Percentiles rank a stretch among this genome's conserved stretches.
Conservation (phyloP, 2,888 invertebrate genomes). For the Lasioglossum pauxillum region DNA sequence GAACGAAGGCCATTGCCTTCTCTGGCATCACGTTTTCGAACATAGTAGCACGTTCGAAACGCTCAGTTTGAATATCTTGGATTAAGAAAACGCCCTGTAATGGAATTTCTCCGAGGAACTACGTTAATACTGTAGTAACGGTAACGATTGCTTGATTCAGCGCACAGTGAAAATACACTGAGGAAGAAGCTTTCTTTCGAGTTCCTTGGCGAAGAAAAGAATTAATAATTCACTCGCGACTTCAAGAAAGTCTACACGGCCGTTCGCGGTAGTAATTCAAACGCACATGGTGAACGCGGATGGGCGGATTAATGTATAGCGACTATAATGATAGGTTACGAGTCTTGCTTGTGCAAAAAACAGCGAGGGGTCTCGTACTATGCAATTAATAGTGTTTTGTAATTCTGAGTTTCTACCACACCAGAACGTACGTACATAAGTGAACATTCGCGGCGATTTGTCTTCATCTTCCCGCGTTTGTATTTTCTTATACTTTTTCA, state of each 20-base stretch:
- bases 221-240: background rate
- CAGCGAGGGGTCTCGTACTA: background rate
- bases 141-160: background rate
- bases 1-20: conserved; percentile 49
- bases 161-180: background rate
- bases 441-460: too few species aligned
- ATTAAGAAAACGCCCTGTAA: background rate
- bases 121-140: background rate
- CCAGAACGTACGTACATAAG: too few species aligned
- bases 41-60: background rate
- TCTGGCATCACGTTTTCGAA: conserved; percentile 27
- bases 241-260: background rate
- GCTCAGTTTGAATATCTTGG: background rate
- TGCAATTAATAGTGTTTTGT: too few species aligned
- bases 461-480: too few species aligned
- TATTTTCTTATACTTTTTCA: background rate
- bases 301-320: background rate
- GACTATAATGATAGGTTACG: background rate
- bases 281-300: too few species aligned
- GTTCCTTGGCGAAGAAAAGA: background rate
- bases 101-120: background rate
- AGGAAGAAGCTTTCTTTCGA: too few species aligned
- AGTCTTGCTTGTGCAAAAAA: too few species aligned
- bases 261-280: background rate
- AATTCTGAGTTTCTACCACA: too few species aligned